phyloP scores from a whole-genome alignment of 2,113 vertebrate genomes.

The Megalops atlanticus region DNA sequence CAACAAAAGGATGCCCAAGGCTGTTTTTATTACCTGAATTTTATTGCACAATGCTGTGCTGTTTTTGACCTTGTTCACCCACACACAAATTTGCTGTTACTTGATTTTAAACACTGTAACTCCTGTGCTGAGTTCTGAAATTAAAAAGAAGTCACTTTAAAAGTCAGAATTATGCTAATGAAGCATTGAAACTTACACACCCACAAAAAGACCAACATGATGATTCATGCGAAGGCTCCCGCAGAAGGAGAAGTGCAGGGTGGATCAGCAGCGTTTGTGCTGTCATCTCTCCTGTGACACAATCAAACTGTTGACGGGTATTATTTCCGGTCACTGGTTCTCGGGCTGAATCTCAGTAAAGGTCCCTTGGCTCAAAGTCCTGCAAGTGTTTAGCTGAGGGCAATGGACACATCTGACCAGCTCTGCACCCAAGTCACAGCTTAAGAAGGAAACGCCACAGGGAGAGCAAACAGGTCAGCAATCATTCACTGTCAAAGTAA shows the following conservation, averaged over 20 bases:
- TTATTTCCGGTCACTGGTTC: conserved; percentile 1
- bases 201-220: background rate
- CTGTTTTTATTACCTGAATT: background rate
- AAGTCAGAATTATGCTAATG: background rate
- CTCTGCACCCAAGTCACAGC: background rate
- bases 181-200: background rate
- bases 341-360: background rate
- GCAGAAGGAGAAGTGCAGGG: background rate
- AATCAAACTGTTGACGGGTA: background rate
- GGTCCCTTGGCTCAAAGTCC: background rate
- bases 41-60: background rate
- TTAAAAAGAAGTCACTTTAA: background rate
- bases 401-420: background rate
- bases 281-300: background rate
- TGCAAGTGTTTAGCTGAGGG: background rate
- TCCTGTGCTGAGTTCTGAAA: background rate
- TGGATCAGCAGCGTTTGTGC: background rate
- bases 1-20: background rate
- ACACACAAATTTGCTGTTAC: background rate
- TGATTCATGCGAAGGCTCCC: background rate
- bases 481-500: background rate
- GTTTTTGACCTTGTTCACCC: background rate
- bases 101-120: background rate
- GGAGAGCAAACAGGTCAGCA: background rate
- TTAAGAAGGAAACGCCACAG: background rate